Percentiles rank a stretch among this genome's conserved stretches.
These are phyloP conservation scores for Xanthia togata DNA, from an alignment of 2,888 invertebrate species.

Conservation along the genomic window DNA sequence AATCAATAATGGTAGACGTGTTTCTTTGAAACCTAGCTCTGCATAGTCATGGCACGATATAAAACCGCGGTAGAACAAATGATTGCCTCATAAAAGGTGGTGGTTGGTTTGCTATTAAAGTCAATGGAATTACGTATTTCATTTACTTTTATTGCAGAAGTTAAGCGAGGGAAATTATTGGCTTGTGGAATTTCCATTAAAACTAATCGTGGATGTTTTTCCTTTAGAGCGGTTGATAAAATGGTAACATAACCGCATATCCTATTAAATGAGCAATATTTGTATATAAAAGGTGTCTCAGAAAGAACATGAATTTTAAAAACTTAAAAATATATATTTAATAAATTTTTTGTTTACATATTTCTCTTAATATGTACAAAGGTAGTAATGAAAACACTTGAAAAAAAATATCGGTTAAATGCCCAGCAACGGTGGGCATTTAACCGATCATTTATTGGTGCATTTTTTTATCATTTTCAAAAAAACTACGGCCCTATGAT, in stretches of 20 bases:
- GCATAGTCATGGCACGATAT: conserved; percentile 34
- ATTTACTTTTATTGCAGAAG: conserved; percentile 50
- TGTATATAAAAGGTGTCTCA: no score
- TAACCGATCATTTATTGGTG: no score
- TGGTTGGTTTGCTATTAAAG: conserved; percentile 43
- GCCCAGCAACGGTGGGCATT: no score
- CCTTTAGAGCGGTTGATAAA: not conserved
- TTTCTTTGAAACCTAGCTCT: conserved; percentile 11
- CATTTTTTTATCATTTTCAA: no score
- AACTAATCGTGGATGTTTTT: conserved; percentile 11
- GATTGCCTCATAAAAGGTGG: conserved; percentile 43
- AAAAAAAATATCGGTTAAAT: no score
- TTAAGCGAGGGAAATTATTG: conserved; percentile 38
- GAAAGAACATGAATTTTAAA: no score
- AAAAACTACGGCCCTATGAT: no score
- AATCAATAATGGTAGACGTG: not conserved
- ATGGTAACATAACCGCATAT: not conserved
- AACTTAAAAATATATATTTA: no score
- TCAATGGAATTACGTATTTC: conserved; percentile 44
- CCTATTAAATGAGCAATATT: no score
- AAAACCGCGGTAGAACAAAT: conserved; percentile 35
- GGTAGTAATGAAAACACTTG: no score
- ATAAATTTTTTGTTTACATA: no score
- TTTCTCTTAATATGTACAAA: no score
- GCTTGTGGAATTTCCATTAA: conserved; percentile 18